Base-by-base conservation (phyloP, 2,797 vertebrate genomes). In the Danio choprae region DNA sequence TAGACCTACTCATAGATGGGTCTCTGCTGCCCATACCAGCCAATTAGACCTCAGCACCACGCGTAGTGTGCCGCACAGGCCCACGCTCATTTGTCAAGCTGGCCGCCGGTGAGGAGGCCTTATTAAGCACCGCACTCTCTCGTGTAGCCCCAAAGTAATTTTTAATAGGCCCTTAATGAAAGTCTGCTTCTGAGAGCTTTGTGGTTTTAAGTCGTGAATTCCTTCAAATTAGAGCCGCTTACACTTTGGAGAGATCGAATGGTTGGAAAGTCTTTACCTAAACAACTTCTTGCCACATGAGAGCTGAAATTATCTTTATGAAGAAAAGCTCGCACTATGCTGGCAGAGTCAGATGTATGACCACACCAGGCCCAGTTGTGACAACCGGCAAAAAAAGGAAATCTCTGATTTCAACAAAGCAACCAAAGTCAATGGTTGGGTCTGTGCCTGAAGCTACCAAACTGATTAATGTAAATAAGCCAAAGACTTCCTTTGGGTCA, bases 81-180 rank as follows among this genome's bases (percentile, higher is more conserved):
- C 87, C 70, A 53, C 81, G 83, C 85, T 89, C 85, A 89, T 93
- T 92, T 92, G 89, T 94, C 91, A 91, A 74, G 43, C 87, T 85
- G 72, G 77, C 84, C 84, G 84, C 85, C 83, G 36, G 63, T 85
- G 82, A 86, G 82, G 70, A 83, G 81, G 87, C 71, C 86, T 92
- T 89, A 87, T 86, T 87, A 87, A 86, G 87, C 83, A 77, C 87
- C 85, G 76, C 83, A 82, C 85, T 88, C 83, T 91, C 86, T 83
- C 56, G 58, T 86, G 16, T 85, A 89, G 87, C 70, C 84, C 85
- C 87, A 83, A 80, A 91, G 88, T 90, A 76, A 88, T 84, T 91
- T 90, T 92, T 77, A 91, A 86, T 91, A 85, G 87, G 79, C 84
- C 82, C 68, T 88, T 92, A 92, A 92, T 93, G 88, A 90, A 91